Evolutionary conservation across 2,888 invertebrate genomes (phyloP).

Genomic region (Chymomyza caudatula): DNA sequence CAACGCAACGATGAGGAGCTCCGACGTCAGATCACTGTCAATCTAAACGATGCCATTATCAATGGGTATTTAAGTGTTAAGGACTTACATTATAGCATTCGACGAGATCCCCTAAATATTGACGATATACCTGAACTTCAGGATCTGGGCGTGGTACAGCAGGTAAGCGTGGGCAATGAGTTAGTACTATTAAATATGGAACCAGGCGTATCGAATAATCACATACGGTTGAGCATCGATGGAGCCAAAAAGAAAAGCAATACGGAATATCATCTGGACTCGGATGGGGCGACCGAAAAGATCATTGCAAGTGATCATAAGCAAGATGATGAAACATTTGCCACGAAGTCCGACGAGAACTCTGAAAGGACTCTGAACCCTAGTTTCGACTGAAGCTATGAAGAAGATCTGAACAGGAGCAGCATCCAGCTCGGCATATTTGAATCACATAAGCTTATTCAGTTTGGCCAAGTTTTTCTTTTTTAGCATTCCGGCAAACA

Average conservation of each 20-base stretch:
- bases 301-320: too few species aligned
- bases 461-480: too few species aligned
- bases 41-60: conserved; percentile 53
- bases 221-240: background rate
- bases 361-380: too few species aligned
- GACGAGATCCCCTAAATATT: background rate
- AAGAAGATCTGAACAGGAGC: too few species aligned
- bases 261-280: background rate
- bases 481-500: too few species aligned
- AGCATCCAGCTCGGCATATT: too few species aligned
- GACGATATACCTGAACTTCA: background rate
- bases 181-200: background rate
- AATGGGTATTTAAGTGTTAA: conserved; percentile 42
- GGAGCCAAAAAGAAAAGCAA: background rate
- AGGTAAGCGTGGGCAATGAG: background rate
- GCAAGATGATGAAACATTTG: too few species aligned
- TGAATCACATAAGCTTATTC: too few species aligned
- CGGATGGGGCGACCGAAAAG: background rate
- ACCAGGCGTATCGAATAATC: background rate
- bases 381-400: too few species aligned
- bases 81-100: conserved; percentile 46
- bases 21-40: conserved; percentile 53
- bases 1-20: conserved; percentile 56
- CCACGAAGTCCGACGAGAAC: too few species aligned
- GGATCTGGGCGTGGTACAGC: background rate